Evolutionary conservation across 1,140 invertebrate genomes (phyloP).

Genomic region (Sycophila sp.): DNA sequence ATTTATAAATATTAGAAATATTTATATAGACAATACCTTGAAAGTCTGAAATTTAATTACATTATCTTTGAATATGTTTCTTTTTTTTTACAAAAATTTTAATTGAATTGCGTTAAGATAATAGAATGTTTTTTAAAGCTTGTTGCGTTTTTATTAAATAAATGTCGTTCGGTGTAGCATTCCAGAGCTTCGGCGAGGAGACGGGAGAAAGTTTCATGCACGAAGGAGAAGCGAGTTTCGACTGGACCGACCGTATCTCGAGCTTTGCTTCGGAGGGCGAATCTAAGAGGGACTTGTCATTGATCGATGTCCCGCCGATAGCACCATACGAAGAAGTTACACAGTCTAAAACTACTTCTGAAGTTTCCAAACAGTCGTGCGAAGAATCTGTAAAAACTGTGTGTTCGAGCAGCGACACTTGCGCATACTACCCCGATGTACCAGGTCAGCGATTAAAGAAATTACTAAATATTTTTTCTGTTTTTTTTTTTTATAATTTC

Average conservation of each 20-base stretch:
- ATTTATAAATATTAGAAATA: no score
- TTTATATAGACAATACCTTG: no score
- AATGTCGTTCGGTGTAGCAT: background rate
- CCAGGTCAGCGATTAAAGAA: conserved; percentile 53
- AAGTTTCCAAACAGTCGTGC: background rate
- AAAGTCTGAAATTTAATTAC: no score
- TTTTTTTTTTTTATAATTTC: no score
- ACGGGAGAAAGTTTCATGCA: background rate
- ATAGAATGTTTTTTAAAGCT: no score
- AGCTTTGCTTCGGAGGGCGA: background rate
- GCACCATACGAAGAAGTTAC: no score
- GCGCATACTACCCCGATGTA: conserved; percentile 30
- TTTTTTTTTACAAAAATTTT: no score
- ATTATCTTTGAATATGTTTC: no score
- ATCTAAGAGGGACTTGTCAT: background rate
- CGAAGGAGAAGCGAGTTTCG: conserved; percentile 14
- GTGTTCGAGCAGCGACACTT: background rate
- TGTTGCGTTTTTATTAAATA: no score
- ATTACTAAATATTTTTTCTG: no score
- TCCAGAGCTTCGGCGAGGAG: conserved; percentile 29
- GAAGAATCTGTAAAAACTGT: background rate
- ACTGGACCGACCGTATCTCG: background rate
- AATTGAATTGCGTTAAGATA: no score
- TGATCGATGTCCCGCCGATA: background rate
- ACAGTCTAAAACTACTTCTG: no score